Conservation (phyloP, 1,140 invertebrate genomes). For the Araneus ventricosus region DNA sequence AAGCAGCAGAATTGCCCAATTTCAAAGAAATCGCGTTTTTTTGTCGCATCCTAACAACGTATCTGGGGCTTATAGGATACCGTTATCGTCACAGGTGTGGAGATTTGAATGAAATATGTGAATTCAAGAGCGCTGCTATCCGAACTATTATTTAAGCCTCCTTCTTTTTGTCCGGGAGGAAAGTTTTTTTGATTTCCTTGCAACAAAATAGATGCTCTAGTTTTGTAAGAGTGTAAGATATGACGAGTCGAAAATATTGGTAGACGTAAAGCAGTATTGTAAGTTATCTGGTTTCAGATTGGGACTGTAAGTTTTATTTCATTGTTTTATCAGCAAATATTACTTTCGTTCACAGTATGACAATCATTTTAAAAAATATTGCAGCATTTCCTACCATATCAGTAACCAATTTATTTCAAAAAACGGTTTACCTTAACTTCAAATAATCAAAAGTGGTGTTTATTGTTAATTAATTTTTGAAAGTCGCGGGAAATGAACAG, state of each 20-base stretch:
- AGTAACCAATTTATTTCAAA: no score
- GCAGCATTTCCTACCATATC: no score
- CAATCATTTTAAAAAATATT: no score
- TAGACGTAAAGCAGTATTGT: background rate
- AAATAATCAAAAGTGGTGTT: no score
- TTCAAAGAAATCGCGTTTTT: background rate
- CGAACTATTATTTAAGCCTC: background rate
- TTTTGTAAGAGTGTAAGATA: background rate
- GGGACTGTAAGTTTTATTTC: no score
- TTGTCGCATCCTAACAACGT: conserved; percentile 22
- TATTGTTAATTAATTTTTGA: no score
- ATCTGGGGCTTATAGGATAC: background rate
- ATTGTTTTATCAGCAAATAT: no score
- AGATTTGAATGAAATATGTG: conserved; percentile 31
- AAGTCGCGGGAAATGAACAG: no score
- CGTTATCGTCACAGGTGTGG: conserved; percentile 22
- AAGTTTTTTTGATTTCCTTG: background rate
- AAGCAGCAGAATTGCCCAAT: conserved; percentile 21
- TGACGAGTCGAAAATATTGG: background rate
- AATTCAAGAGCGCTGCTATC: background rate
- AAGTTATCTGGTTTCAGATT: no score
- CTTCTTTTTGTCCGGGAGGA: background rate
- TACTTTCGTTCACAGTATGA: no score
- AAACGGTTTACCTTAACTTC: no score
- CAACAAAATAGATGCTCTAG: background rate